A percentile compares a stretch with the other conserved stretches of the same genome.
Evolutionary conservation across 2,797 vertebrate genomes (phyloP).

Genomic region (Acrossocheilus wenchowensis): DNA sequence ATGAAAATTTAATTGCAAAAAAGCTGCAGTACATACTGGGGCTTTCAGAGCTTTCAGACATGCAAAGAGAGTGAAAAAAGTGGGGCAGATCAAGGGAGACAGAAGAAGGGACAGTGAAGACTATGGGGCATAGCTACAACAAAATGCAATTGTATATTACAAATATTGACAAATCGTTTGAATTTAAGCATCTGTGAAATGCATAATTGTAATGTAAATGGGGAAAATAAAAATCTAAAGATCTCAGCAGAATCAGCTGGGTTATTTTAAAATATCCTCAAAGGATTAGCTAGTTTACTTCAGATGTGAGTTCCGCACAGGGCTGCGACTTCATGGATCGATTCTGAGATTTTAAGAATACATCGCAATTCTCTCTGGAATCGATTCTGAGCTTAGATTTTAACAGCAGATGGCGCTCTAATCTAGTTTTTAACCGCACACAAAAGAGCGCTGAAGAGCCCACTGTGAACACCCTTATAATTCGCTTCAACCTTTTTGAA

Average conservation of each 20-base stretch:
- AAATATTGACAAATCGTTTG: not conserved
- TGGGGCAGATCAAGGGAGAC: slow-evolving; percentile 1
- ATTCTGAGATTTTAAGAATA: not conserved
- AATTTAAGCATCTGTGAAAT: not conserved
- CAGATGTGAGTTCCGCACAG: not conserved
- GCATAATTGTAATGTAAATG: not conserved
- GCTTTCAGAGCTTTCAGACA: slow-evolving; percentile 63
- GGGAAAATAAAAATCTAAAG: not conserved
- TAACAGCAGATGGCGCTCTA: too few species aligned
- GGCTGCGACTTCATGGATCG: not conserved
- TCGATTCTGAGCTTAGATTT: not conserved
- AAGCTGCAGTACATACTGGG: slow-evolving; percentile 73
- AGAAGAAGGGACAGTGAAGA: slow-evolving; percentile 17
- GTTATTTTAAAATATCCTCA: not conserved
- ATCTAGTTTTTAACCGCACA: too few species aligned
- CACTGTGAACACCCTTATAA: too few species aligned
- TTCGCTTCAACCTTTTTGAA: too few species aligned
- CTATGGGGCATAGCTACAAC: slow-evolving; percentile 16
- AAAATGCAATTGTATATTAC: not conserved
- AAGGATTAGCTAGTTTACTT: not conserved
- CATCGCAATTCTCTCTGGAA: not conserved
- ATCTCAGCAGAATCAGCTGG: not conserved
- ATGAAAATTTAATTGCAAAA: slow-evolving; percentile 82
- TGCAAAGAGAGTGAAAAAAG: slow-evolving; percentile 28
- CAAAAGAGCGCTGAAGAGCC: too few species aligned